A percentile compares a stretch with the other conserved stretches of the same genome.
phyloP scores from a whole-genome alignment of 2,113 vertebrate species.

The Mesitornis unicolor region DNA sequence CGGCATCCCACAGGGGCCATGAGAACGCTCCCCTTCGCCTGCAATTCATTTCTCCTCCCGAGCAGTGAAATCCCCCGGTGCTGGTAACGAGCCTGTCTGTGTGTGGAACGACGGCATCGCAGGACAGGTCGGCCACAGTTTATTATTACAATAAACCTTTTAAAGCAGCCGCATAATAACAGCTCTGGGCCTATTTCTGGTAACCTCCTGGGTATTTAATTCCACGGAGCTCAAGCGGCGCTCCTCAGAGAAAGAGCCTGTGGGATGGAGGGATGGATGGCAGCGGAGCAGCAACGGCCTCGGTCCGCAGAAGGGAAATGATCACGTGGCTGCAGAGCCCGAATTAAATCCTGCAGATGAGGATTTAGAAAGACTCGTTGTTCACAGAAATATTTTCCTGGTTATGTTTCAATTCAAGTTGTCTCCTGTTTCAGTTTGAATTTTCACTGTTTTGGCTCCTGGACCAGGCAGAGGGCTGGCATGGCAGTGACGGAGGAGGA shows the following conservation, averaged over 20 bases:
- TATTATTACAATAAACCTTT: background rate
- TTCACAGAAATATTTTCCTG: background rate
- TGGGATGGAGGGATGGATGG: background rate
- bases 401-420: background rate
- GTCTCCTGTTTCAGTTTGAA: background rate
- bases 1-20: rapidly evolving
- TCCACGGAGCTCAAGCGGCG: background rate
- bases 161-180: background rate
- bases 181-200: constrained; percentile 22
- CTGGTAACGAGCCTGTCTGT: background rate
- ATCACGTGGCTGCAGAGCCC: background rate
- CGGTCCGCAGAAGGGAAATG: background rate
- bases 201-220: constrained; percentile 3
- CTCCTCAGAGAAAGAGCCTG: background rate
- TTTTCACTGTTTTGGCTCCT: background rate
- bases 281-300: background rate
- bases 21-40: background rate
- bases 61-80: constrained; percentile 1
- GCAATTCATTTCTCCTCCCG: background rate
- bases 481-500: rapidly evolving
- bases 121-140: background rate
- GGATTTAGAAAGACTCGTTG: background rate
- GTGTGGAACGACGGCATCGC: constrained; percentile 15
- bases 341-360: background rate
- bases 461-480: rapidly evolving